Evolutionary conservation across 2,113 vertebrate species (phyloP), one percentile per base, ranked within the genome.

Genomic region (Tupaia tana): DNA sequence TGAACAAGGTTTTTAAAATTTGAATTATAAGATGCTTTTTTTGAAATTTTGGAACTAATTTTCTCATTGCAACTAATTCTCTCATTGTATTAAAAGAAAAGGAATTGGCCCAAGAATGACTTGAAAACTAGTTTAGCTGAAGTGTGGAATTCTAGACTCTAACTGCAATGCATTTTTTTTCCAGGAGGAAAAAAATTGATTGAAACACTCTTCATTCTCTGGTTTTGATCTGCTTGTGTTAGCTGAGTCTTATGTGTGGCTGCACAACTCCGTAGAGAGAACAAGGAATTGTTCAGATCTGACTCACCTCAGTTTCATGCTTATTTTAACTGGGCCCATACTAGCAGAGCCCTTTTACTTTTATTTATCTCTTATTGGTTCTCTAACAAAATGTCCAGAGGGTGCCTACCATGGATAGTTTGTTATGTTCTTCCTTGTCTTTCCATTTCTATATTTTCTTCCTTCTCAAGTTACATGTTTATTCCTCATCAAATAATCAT

Each of bases 401-500:
- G 18, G 54, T 25, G 84, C 18, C 1, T 73, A 22, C 27, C 2
- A 19, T 31, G 9, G 3, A 29, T 7, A 16, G 81, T 83, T 58
- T 64, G 14, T 22, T 94, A 19, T 52, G 7, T 90, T 83, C 73
- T 9, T 6, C 29, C 20, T 73, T 59, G 67, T 66, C 4, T 75
- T 77, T 73, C 3, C 7, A 10, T 14, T 25, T 71, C 43, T 19
- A 22, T 27, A n/a, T 34, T 77, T 9, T 7, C 19, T 59, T 79
- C 27, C 29, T 81, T 9, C 67, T 89, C 43, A 88, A 78, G 54
- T 81, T 85, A 9, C 29, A 61, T 86, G 31, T 15, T 54, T 52
- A 74, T 14, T 79, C 7, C n/a, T 94, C 61, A 87, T 84, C 25
- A 86, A 92, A 58, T 93, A 4, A 95, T 90, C 90, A 64, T 91